Conservation (phyloP, 2,888 invertebrate species). For the Polymixis lichenea region DNA sequence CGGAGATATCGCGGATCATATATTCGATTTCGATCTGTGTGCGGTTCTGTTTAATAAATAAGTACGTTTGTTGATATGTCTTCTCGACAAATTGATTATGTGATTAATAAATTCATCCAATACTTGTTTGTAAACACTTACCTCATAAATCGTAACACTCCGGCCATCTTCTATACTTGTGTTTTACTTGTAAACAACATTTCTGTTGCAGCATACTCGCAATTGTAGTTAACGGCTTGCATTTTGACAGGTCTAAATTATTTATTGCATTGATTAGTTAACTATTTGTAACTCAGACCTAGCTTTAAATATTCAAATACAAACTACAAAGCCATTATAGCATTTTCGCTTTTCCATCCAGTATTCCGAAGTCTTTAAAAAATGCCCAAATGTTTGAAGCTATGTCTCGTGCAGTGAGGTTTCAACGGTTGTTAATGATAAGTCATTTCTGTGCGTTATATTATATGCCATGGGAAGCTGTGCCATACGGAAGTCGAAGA, state of each 20-base stretch:
- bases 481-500: conserved; percentile 33
- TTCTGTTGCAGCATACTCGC: neutral
- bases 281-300: neutral
- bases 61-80: neutral
- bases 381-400: neutral
- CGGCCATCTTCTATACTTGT: conserved; percentile 2
- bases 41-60: too few species aligned
- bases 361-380: neutral
- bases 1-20: too few species aligned
- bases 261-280: neutral
- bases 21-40: neutral
- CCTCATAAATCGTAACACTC: conserved; percentile 7
- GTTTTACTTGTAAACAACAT: neutral
- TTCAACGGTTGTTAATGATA: neutral
- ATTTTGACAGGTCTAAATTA: neutral
- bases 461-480: conserved; percentile 36
- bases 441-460: conserved; percentile 1
- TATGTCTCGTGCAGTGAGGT: neutral
- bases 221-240: neutral
- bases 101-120: conserved; percentile 31
- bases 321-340: neutral
- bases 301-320: neutral
- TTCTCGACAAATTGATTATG: conserved; percentile 3
- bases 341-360: neutral
- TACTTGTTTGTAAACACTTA: conserved; percentile 26